phyloP scores from a whole-genome alignment of 2,888 invertebrate species.

The Ptychoptera contaminata region DNA sequence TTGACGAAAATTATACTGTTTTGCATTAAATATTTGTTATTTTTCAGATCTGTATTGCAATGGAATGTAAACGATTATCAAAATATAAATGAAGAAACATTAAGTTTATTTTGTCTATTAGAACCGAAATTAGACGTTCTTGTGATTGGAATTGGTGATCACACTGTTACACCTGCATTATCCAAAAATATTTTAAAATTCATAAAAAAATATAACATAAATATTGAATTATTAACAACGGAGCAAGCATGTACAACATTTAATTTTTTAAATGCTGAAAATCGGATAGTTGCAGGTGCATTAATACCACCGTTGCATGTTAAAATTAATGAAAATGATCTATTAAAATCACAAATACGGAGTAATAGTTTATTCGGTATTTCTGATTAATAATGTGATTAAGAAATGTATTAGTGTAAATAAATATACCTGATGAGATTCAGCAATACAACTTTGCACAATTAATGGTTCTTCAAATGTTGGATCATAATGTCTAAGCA shows the following conservation, averaged over 20 bases:
- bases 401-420: background rate
- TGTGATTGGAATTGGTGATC: conserved; percentile 55
- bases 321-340: conserved; percentile 40
- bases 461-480: conserved; percentile 37
- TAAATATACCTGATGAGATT: conserved; percentile 44
- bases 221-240: conserved; percentile 64
- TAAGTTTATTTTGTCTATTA: conserved; percentile 61
- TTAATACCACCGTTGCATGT: conserved; percentile 48
- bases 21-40: conserved; percentile 5
- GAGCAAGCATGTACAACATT: conserved; percentile 73
- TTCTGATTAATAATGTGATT: background rate
- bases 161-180: conserved; percentile 26
- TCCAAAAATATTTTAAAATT: conserved; percentile 31
- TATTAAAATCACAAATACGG: conserved; percentile 36
- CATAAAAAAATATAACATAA: conserved; percentile 40
- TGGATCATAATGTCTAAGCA: conserved; percentile 71
- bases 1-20: too few relatives aligned
- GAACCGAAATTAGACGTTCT: conserved; percentile 75
- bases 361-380: background rate
- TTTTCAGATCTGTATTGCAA: conserved; percentile 51
- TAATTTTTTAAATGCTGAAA: conserved; percentile 80
- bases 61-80: conserved; percentile 57
- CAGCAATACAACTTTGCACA: conserved; percentile 38
- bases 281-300: conserved; percentile 47
- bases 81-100: conserved; percentile 58